Conservation (phyloP, 1,140 invertebrate species). For the Sweltsa coloradensis region DNA sequence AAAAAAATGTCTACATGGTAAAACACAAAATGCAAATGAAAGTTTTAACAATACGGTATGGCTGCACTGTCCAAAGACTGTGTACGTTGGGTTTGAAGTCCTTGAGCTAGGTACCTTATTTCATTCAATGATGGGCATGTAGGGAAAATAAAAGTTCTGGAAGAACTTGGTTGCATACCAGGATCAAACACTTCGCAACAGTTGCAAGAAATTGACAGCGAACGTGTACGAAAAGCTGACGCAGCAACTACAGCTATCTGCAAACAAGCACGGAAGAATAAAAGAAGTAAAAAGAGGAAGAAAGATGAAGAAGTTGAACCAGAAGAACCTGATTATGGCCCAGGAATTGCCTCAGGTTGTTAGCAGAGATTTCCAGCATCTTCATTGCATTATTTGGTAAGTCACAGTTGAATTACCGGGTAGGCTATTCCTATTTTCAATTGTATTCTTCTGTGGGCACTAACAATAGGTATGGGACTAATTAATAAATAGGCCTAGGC, state of each 20-base stretch:
- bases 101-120: constrained; percentile 10
- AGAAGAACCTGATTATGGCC: constrained; percentile 5
- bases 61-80: constrained; percentile 14
- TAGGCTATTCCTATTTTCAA: too few species aligned
- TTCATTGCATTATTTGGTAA: too few species aligned
- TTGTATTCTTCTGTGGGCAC: too few species aligned
- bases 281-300: constrained; percentile 9
- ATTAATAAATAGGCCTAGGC: too few species aligned
- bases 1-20: constrained; percentile 15
- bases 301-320: background rate
- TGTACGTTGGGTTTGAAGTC: constrained; percentile 11
- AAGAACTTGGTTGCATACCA: constrained; percentile 9
- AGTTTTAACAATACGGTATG: constrained; percentile 14
- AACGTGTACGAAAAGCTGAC: constrained; percentile 9
- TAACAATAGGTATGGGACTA: too few species aligned
- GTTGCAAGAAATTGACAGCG: constrained; percentile 6
- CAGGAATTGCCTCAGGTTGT: constrained; percentile 9
- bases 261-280: constrained; percentile 6
- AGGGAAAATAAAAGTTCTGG: constrained; percentile 9
- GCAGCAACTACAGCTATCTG: background rate
- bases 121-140: constrained; percentile 14
- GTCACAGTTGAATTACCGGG: too few species aligned
- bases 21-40: constrained; percentile 16
- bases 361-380: too few species aligned
- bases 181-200: background rate